phyloP scores from a whole-genome alignment of 2,888 invertebrate genomes.

The Actias luna region DNA sequence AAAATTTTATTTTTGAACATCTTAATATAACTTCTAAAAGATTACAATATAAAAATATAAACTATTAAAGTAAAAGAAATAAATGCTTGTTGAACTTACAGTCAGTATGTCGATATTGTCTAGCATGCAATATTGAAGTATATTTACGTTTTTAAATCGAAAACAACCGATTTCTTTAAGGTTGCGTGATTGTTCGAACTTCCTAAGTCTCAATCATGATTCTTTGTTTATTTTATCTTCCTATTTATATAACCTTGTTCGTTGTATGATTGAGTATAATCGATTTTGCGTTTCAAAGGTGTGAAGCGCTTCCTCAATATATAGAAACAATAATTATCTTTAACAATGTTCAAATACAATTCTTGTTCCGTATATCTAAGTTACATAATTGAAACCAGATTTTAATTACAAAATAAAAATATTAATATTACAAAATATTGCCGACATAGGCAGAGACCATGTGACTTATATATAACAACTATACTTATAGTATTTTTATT shows the following conservation, averaged over 20 bases:
- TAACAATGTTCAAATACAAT: not conserved
- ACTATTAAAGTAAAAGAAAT: not conserved
- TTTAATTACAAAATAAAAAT: not conserved
- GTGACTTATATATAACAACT: too few species aligned
- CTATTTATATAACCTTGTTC: slow-evolving; percentile 19
- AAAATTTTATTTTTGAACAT: too few species aligned
- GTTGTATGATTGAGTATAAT: slow-evolving; percentile 15
- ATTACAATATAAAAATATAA: not conserved
- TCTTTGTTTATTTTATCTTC: slow-evolving; percentile 21
- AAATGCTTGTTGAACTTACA: not conserved
- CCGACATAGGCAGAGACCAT: not conserved
- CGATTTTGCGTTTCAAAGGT: slow-evolving; percentile 16
- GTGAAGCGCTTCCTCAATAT: slow-evolving; percentile 20
- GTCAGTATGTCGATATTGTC: slow-evolving; percentile 13
- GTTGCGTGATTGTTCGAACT: slow-evolving; percentile 24
- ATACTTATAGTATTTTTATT: too few species aligned
- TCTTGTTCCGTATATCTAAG: slow-evolving; percentile 3
- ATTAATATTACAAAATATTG: not conserved
- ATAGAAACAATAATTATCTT: slow-evolving; percentile 14
- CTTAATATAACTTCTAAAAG: too few species aligned
- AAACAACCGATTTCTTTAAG: slow-evolving; percentile 16
- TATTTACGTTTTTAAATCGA: slow-evolving; percentile 7
- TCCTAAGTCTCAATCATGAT: slow-evolving; percentile 22
- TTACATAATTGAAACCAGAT: not conserved
- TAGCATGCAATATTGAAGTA: slow-evolving; percentile 17